These are phyloP conservation scores for Albula goreensis DNA, from an alignment of 2,113 vertebrate genomes.

Conservation along the genomic window DNA sequence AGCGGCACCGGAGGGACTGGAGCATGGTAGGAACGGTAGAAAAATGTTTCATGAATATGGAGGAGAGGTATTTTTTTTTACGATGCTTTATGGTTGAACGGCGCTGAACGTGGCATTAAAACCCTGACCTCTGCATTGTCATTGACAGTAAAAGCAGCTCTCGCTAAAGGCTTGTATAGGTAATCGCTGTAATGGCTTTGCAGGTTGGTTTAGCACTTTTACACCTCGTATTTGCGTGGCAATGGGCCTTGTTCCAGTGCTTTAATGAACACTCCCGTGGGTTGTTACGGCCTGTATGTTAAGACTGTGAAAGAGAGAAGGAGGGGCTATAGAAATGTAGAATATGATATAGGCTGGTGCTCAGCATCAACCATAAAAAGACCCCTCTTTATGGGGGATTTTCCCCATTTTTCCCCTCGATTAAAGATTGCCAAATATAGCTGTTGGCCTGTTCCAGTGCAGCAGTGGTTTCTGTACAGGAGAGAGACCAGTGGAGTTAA, in stretches of 20 bases:
- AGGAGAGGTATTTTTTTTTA: conserved; percentile 37
- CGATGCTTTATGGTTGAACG: conserved; percentile 53
- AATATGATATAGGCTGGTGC: neutral
- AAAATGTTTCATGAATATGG: neutral
- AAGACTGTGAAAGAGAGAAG: neutral
- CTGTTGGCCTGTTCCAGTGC: neutral
- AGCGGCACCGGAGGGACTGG: too few relatives aligned
- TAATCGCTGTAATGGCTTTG: conserved; percentile 53
- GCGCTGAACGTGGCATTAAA: conserved; percentile 60
- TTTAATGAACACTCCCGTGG: neutral
- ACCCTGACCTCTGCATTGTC: conserved; percentile 45
- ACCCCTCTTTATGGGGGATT: neutral
- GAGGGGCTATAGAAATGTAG: neutral
- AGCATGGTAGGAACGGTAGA: neutral
- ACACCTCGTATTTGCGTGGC: conserved; percentile 33
- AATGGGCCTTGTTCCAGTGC: conserved; percentile 16
- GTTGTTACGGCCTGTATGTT: neutral
- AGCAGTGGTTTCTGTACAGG: neutral
- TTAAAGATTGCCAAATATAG: neutral
- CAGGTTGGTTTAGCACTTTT: conserved; percentile 46
- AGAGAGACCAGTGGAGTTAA: too few relatives aligned
- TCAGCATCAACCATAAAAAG: neutral
- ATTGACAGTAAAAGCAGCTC: conserved; percentile 52
- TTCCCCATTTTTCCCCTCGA: neutral
- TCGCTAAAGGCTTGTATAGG: conserved; percentile 44